Base-by-base conservation (phyloP, 2,888 invertebrate species). In the Cheilosia impressa region DNA sequence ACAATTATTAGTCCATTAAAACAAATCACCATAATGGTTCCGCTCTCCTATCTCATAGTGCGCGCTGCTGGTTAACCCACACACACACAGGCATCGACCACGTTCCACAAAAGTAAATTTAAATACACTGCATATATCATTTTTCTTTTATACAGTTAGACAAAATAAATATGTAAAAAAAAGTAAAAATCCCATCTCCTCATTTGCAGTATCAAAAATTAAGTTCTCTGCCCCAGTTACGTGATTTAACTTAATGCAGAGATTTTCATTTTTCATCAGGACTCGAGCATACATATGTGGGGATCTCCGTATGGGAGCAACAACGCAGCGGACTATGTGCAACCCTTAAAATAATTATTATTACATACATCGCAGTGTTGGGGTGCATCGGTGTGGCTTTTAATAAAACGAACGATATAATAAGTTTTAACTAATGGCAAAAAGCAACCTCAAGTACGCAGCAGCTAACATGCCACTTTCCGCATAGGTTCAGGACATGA, bases 1-100 rank as follows among this genome's bases (percentile, higher is more conserved):
- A 72, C 82, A 82, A 82, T 77, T 82, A 82, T 82, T 72, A 82
- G 82, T 77, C 77, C 77, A 77, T 82, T 82, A 82, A 72, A 66
- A 72, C 71, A 77, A 82, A 82, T 66, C 71, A 77, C 47, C 60
- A 82, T 66, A 77, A 77, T 72, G 60, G 65, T 31, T 38, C 34
- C 31, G 58, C 78, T 62, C 22, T 47, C 52, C 58, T 41, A 27
- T 47, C 57, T 34, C 38, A n/a, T 27, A 22, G 43, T 31, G 41
- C 7, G 15, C 22, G 41, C 19, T 53, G 31, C 27, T 52, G 65
- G 52, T 45, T 58, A 72, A 66, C 72, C 43, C 50, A 41, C 50
- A 57, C 65, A 53, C 17, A 60, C 41, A 5, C 43, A 43, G 58
- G 53, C 17, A 53, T 17, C 1, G 31, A n/a, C 43, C 68, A 24